Percentiles rank a stretch among this genome's conserved stretches.
These are phyloP conservation scores for Odobenus rosmarus DNA, from an alignment of 2,113 vertebrate genomes.

Conservation along the genomic window DNA sequence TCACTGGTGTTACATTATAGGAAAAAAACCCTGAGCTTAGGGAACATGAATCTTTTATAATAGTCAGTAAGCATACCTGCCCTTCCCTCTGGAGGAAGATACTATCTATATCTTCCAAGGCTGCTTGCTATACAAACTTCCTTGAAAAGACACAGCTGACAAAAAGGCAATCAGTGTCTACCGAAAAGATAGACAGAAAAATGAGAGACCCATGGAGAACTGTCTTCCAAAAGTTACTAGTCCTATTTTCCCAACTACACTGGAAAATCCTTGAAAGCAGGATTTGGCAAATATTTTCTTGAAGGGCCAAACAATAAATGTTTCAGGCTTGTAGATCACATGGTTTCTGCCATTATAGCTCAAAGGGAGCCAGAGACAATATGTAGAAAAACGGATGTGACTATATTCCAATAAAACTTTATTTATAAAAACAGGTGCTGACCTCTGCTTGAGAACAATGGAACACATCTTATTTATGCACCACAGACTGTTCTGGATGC, in stretches of 20 bases:
- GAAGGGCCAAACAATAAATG: not conserved
- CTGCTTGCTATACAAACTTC: not conserved
- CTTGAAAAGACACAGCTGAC: not conserved
- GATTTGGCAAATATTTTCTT: not conserved
- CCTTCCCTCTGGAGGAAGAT: not conserved
- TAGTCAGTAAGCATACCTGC: not conserved
- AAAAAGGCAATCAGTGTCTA: not conserved
- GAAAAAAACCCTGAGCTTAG: not conserved
- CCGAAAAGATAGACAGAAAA: not conserved
- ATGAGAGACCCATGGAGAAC: not conserved
- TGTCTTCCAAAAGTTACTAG: slow-evolving; percentile 2
- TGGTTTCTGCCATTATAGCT: not conserved
- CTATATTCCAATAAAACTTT: not conserved
- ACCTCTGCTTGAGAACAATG: not conserved
- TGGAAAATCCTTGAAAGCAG: slow-evolving; percentile 3
- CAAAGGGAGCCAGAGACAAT: not conserved
- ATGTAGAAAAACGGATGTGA: not conserved
- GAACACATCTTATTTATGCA: not conserved
- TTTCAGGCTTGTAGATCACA: not conserved
- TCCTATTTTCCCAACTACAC: not conserved
- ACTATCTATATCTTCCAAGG: not conserved
- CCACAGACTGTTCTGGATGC: not conserved
- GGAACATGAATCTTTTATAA: not conserved
- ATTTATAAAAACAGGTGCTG: not conserved
- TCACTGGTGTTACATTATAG: not conserved